Evolutionary conservation across 2,888 invertebrate genomes (phyloP).

Genomic region (Brenthis ino): DNA sequence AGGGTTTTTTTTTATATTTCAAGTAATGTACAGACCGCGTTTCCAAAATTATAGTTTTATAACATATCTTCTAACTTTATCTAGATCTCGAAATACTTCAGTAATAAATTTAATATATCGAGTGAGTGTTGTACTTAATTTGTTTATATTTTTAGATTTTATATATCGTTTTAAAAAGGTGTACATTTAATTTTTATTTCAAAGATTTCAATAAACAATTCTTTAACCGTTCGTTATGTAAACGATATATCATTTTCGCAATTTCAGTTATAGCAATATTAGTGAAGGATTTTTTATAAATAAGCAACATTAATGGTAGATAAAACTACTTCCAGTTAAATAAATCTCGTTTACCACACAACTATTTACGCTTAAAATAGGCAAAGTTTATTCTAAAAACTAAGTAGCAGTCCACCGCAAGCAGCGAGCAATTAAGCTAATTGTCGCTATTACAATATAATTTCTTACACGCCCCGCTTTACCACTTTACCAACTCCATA

Average conservation of each 20-base stretch:
- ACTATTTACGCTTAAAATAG: slow-evolving; percentile 20
- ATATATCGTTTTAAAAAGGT: neutral
- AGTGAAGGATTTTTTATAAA: too few relatives aligned
- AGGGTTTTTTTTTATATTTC: too few relatives aligned
- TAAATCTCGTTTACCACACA: neutral
- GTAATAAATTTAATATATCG: slow-evolving; percentile 1
- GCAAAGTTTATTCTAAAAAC: slow-evolving; percentile 24
- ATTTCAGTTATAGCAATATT: too few relatives aligned
- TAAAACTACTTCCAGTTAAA: neutral
- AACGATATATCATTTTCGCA: too few relatives aligned
- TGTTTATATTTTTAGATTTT: slow-evolving; percentile 10
- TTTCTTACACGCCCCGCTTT: slow-evolving; percentile 44
- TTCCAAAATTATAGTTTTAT: neutral
- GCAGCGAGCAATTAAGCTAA: slow-evolving; percentile 48
- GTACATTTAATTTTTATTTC: too few relatives aligned
- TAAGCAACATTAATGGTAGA: neutral
- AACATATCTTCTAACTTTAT: slow-evolving; percentile 1
- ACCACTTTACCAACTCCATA: slow-evolving; percentile 31
- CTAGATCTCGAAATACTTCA: slow-evolving; percentile 6
- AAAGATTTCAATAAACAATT: too few relatives aligned
- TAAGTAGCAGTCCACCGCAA: slow-evolving; percentile 43
- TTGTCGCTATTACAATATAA: slow-evolving; percentile 48
- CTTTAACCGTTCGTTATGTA: too few relatives aligned
- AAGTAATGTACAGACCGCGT: neutral
- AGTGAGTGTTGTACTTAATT: slow-evolving; percentile 14